Base-by-base conservation (phyloP, 2,113 vertebrate species). In the Phylloscopus trochilus region DNA sequence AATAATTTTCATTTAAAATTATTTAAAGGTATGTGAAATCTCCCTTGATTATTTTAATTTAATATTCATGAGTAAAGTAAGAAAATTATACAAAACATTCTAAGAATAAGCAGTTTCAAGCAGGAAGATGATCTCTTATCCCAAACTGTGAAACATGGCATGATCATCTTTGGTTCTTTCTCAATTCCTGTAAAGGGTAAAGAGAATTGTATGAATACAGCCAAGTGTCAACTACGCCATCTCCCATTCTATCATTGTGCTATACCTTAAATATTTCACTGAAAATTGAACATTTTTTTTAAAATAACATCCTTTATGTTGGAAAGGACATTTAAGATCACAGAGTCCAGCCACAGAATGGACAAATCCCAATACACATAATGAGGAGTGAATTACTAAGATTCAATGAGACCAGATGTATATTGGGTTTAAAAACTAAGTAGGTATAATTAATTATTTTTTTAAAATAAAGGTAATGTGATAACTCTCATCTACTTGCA, bases 311-410 rank as follows among this genome's bases (percentile, higher is more conserved):
- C 16, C 13, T 31, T 75, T 51, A 39, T 20, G 21, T 33, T 67
- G 47, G 37, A 89, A 92, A 76, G 46, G 10, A 43, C 19, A 16
- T 74, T 64, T 64, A 75, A 69, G 30, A 22, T 47, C 60, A 56
- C 27, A 2, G 4, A 62, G 21, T 46, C 28, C 37, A 51, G 10
- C 6, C 5, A 20, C 24, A 37, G 67, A 73, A 33, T 31, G 28
- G 30, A 49, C 37, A 28, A 81, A 90, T 27, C 21, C 17, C 1
- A 1, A 20, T 13, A 37, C 1, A 0, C 4, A 33, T 21, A 22
- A 72, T 31, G 31, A 67, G 13, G 28, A 81, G 4, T 37, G 22
- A 87, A 26, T 83, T 72, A 53, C 4, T 90, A 31, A 44, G n/a
- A 20, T 13, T 80, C 2, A 33, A 24, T 46, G 5, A 73, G 27